A percentile compares a stretch with the other conserved stretches of the same genome.
Evolutionary conservation across 2,888 invertebrate species (phyloP).

Genomic region (Torymus tubicola): DNA sequence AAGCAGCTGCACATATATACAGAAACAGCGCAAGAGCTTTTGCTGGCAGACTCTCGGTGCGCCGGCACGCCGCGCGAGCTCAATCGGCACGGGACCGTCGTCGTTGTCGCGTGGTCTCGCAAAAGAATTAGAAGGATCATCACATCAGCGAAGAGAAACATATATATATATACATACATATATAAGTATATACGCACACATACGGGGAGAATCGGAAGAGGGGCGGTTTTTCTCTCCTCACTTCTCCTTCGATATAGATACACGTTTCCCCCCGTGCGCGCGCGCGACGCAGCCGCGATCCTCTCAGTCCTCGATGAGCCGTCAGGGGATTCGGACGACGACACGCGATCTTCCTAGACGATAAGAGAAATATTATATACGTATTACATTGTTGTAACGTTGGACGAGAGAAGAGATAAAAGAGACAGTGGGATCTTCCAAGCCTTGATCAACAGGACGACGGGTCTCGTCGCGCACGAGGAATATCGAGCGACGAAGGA

Average conservation of each 20-base stretch:
- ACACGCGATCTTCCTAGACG: no score
- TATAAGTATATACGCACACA: no score
- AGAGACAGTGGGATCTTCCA: neutral
- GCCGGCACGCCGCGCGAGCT: constrained; percentile 16
- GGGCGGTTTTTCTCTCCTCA: no score
- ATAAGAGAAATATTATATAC: no score
- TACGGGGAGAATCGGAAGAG: no score
- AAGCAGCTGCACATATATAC: neutral
- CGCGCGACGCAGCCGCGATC: neutral
- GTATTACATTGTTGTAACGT: no score
- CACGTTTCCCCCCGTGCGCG: neutral
- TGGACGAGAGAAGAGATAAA: no score
- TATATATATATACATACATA: no score
- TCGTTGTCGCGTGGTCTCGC: neutral
- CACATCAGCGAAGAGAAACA: no score
- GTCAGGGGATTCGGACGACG: constrained; percentile 5
- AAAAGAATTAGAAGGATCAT: neutral
- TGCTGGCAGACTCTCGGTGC: constrained; percentile 25
- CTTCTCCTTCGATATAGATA: no score
- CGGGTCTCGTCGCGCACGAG: neutral
- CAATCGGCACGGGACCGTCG: constrained; percentile 44
- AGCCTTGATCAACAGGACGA: neutral
- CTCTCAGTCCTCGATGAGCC: constrained; percentile 32
- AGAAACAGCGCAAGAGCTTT: constrained; percentile 18
- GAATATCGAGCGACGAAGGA: neutral